Base-by-base conservation (phyloP, 1,140 invertebrate genomes). In the Diabrotica undecimpunctata region DNA sequence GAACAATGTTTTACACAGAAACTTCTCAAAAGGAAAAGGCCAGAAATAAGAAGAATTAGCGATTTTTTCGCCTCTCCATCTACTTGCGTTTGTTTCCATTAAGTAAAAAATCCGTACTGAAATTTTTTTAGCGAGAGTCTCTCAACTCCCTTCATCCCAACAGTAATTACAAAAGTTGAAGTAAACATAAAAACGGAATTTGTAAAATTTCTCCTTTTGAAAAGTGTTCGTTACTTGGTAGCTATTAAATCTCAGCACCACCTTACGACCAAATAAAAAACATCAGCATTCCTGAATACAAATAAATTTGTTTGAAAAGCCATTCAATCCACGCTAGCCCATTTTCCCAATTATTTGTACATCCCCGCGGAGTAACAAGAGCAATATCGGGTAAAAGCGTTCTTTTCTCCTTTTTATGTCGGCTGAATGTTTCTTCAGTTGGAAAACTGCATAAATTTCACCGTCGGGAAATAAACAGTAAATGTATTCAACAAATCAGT, bases 361-460 rank as follows among this genome's bases (percentile, higher is more conserved):
- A 61, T 61, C 59, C 59, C 59, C 13, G 59, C 14, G 59, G 59
- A 53, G 50, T 61, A 61, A 52, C 59, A 61, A 51, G 41, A 52
- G 59, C 39, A 61, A 61, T 61, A 61, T 61, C 50, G 46, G 35
- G 59, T 61, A 52, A 52, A 51, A 36, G 14, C 46, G 25, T 52
- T 13, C 52, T 58, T 36, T 51, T 51, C 35, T 39, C 41, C 13
- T 53, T 50, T 60, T 61, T 61, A 11, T 61, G 10, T 36, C 25
- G 25, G 14, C 41, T 39, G 41, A 61, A 61, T 61, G 59, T 61
- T 61, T 58, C 56, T 61, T 61, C 59, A 61, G 41, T 61, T 36
- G 59, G 46, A 52, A 61, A 61, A 61, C 59, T 61, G 59, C 59
- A 61, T 61, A 61, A 61, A 61, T 61, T 61, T 50, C 50, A 61